phyloP scores from a whole-genome alignment of 2,797 vertebrate genomes.

The Myotis myotis region DNA sequence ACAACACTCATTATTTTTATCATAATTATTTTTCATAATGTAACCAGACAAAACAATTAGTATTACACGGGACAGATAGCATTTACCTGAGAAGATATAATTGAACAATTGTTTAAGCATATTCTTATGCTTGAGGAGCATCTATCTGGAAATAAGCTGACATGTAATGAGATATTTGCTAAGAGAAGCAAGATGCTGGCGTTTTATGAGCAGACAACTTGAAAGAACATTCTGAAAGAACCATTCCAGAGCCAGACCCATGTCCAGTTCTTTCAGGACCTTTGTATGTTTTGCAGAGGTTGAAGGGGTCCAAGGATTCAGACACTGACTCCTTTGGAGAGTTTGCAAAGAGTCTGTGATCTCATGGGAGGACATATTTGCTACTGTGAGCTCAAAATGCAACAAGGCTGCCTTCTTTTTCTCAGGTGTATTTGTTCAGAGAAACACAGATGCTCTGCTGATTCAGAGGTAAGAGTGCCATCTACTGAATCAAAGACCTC shows the following conservation, averaged over 20 bases:
- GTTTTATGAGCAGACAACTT: background rate
- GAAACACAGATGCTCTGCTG: background rate
- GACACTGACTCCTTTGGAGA: rapidly evolving
- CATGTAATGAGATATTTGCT: background rate
- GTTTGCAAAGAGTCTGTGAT: background rate
- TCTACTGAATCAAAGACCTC: conserved; percentile 49
- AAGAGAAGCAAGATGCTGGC: background rate
- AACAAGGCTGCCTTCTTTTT: no score
- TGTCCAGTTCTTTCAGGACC: rapidly evolving
- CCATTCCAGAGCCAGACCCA: background rate
- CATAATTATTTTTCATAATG: background rate
- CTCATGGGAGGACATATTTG: rapidly evolving
- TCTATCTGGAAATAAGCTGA: background rate
- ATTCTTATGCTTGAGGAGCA: background rate
- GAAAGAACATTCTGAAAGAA: background rate
- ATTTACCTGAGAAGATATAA: background rate
- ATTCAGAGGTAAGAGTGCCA: conserved; percentile 67
- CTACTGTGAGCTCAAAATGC: background rate
- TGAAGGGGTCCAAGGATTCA: rapidly evolving
- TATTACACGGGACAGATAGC: background rate
- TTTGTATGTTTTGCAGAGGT: background rate
- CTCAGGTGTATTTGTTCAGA: background rate
- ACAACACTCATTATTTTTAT: background rate
- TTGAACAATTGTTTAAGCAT: background rate
- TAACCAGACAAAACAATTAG: background rate